Conservation (phyloP, 2,113 vertebrate species). For the Gavia stellata region DNA sequence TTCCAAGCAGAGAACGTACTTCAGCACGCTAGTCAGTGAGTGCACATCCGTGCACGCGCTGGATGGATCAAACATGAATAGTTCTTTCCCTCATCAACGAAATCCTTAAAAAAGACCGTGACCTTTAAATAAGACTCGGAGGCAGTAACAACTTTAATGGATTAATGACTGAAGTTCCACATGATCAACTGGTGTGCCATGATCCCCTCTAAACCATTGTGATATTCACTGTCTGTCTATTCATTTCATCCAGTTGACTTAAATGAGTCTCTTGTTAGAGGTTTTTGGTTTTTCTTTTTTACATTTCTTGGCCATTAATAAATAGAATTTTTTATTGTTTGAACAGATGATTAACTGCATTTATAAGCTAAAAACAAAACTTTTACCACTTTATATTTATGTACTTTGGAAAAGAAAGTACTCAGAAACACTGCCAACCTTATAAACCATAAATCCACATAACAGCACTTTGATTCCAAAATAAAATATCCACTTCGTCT, state of each 20-base stretch:
- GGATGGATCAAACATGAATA: not conserved
- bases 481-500: slow-evolving; percentile 33
- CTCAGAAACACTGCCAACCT: slow-evolving; percentile 38
- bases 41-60: not conserved
- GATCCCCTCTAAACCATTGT: not conserved
- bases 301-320: slow-evolving; percentile 40
- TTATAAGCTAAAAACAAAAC: slow-evolving; percentile 47
- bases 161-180: slow-evolving; percentile 1
- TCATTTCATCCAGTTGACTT: slow-evolving; percentile 16
- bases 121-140: slow-evolving; percentile 14
- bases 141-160: not conserved
- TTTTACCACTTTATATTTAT: slow-evolving; percentile 47
- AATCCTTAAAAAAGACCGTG: slow-evolving; percentile 17
- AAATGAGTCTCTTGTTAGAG: not conserved
- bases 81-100: not conserved
- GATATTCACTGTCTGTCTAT: not conserved
- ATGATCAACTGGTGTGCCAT: not conserved
- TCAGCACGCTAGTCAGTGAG: not conserved
- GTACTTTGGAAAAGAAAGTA: slow-evolving; percentile 46
- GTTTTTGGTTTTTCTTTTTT: no score
- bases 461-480: slow-evolving; percentile 43
- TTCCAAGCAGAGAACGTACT: not conserved
- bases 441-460: slow-evolving; percentile 45
- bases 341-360: slow-evolving; percentile 47
- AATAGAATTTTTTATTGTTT: slow-evolving; percentile 47